Conservation (phyloP, 1,140 invertebrate species). For the Rhynchophorus ferrugineus region DNA sequence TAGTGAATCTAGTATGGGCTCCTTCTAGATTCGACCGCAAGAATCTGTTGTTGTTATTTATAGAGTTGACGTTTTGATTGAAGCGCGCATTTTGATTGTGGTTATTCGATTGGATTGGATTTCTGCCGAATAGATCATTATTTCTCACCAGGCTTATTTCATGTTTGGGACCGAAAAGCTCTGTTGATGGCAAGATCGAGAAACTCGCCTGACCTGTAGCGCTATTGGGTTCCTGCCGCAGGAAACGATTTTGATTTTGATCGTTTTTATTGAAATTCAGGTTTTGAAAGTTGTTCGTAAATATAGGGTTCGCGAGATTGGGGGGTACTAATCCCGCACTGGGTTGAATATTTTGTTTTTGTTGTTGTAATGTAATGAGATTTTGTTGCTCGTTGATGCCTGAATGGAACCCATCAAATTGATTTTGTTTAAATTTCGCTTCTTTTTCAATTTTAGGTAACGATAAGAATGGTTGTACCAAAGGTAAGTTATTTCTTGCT, state of each 20-base stretch:
- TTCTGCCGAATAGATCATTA: neutral
- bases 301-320: neutral
- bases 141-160: constrained; percentile 6
- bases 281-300: neutral
- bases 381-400: neutral
- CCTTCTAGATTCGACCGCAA: constrained; percentile 10
- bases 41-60: constrained; percentile 10
- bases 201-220: constrained; percentile 24
- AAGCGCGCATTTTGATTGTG: constrained; percentile 19
- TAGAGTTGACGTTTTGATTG: constrained; percentile 2
- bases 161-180: constrained; percentile 12
- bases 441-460: constrained; percentile 27
- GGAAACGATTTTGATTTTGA: constrained; percentile 34
- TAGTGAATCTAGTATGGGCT: constrained; percentile 1
- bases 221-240: constrained; percentile 45
- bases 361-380: neutral
- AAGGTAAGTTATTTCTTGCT: constrained; percentile 29
- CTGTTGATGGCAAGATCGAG: constrained; percentile 17
- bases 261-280: neutral
- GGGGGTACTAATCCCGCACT: neutral
- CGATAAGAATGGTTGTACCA: constrained; percentile 34
- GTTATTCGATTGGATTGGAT: neutral
- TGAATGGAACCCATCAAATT: constrained; percentile 1
- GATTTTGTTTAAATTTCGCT: constrained; percentile 13
- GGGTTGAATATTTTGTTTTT: neutral